Evolutionary conservation across 2,113 vertebrate genomes (phyloP).

Genomic region (Leucosticte australis): DNA sequence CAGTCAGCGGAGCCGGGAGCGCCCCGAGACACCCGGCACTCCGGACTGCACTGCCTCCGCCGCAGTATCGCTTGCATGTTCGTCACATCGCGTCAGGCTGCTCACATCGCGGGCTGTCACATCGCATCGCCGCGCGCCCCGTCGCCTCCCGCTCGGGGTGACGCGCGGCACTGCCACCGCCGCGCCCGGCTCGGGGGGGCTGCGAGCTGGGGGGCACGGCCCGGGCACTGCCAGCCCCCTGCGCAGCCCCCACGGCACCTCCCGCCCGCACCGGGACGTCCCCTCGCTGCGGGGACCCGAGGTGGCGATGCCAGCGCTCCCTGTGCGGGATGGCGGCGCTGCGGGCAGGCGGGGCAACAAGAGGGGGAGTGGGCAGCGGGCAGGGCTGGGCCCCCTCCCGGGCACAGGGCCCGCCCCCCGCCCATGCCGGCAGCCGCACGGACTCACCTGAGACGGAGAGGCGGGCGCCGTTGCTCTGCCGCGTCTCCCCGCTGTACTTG

Average conservation of each 20-base stretch:
- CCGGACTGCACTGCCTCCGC: background rate
- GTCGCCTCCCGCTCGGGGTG: background rate
- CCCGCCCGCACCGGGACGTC: fast-evolving
- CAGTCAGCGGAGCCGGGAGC: background rate
- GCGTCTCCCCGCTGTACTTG: constrained; percentile 97
- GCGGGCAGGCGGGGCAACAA: background rate
- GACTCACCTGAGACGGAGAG: constrained; percentile 94
- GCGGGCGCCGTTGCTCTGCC: constrained; percentile 96
- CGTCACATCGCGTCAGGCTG: constrained; percentile 68
- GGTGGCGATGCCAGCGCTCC: fast-evolving
- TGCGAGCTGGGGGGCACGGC: fast-evolving
- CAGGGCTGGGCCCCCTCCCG: background rate
- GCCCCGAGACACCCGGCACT: background rate
- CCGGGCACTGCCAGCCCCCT: background rate
- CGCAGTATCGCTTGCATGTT: constrained; percentile 38
- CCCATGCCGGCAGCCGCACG: fast-evolving
- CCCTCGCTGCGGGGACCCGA: fast-evolving
- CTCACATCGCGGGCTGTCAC: constrained; percentile 52
- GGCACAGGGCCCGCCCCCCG: fast-evolving
- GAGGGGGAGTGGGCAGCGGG: fast-evolving
- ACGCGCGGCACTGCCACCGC: fast-evolving
- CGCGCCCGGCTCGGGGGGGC: background rate
- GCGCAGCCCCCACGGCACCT: fast-evolving
- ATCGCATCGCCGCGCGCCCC: background rate
- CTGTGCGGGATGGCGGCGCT: fast-evolving